phyloP scores from a whole-genome alignment of 2,888 invertebrate genomes.

The Meliscaeva auricollis region DNA sequence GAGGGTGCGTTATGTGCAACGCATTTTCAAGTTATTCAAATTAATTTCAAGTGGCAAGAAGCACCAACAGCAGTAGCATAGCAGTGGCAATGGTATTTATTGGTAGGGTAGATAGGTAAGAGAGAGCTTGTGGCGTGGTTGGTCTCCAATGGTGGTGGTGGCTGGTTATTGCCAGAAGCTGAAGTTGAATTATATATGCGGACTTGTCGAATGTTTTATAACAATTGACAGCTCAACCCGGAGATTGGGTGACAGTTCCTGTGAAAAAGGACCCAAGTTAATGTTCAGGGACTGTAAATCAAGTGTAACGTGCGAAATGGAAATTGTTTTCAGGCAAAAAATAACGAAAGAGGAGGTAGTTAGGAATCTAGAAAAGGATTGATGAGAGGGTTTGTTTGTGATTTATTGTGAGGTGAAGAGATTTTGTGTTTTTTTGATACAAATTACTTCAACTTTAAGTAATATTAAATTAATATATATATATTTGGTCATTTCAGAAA shows the following conservation, averaged over 20 bases:
- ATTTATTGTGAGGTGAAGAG: too few relatives aligned
- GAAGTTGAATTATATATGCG: slow-evolving; percentile 61
- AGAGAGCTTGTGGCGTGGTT: slow-evolving; percentile 25
- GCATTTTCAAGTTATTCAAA: slow-evolving; percentile 75
- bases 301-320: slow-evolving; percentile 14
- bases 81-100: slow-evolving; percentile 28
- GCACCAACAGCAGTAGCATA: slow-evolving; percentile 18
- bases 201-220: slow-evolving; percentile 58
- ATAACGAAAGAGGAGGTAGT: neutral
- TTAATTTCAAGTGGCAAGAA: slow-evolving; percentile 63
- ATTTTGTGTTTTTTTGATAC: too few relatives aligned
- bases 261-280: slow-evolving; percentile 62
- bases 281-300: slow-evolving; percentile 22
- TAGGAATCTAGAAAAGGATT: neutral
- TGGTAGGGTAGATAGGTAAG: slow-evolving; percentile 29
- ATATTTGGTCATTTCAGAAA: too few relatives aligned
- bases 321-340: neutral
- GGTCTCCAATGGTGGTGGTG: slow-evolving; percentile 17
- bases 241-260: slow-evolving; percentile 76
- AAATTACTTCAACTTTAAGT: too few relatives aligned
- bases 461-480: too few relatives aligned
- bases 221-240: slow-evolving; percentile 72
- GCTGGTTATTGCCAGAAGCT: slow-evolving; percentile 32
- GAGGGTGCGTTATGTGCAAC: slow-evolving; percentile 71
- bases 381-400: neutral